Evolutionary conservation across 1,140 invertebrate genomes (phyloP), one percentile per base, ranked within the genome.

Genomic region (Doryteuthis pealeii): DNA sequence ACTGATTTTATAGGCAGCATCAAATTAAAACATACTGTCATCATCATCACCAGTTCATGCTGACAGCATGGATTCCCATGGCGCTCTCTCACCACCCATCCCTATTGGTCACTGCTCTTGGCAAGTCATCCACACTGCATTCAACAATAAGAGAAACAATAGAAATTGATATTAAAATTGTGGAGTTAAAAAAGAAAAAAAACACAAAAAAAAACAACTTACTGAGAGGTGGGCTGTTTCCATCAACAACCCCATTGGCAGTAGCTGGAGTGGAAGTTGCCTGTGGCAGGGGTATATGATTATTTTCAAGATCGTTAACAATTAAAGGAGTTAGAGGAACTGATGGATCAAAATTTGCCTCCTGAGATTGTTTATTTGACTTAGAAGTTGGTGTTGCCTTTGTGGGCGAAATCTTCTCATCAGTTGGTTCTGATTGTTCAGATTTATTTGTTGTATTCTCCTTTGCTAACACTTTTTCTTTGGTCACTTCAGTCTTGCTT

Each of bases 261-360:
- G 66, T 68, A 22, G 66, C 66, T 26, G 66, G 66, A 22, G 66
- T 68, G 30, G 66, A 68, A 32, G 66, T 32, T 68, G 66, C 66
- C 32, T 32, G 66, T 68, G 66, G 66, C 28, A 18, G 18, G n/a
- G 66, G 18, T 33, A 68, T 31, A 31, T 31, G 30, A 22, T 68
- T 31, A 32, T 68, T 68, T 32, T 33, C 32, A 33, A 68, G 5
- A 22, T 68, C 66, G 30, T 68, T 68, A 30, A 68, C 66, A 8
- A 68, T 68, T 68, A 68, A 30, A 32, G 66, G 66, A 68, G 66
- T 68, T 31, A 68, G 66, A 6, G 66, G 66, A 62, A 62, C 54
- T n/a, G 54, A 62, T n/a, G 18, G 54, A 62, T 62, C 54, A 62
- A 62, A 62, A 22, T 62, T 62, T n/a, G 54, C 5, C 35, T 40